Conservation (phyloP, 2,888 invertebrate species). For the Andrena fulva region DNA sequence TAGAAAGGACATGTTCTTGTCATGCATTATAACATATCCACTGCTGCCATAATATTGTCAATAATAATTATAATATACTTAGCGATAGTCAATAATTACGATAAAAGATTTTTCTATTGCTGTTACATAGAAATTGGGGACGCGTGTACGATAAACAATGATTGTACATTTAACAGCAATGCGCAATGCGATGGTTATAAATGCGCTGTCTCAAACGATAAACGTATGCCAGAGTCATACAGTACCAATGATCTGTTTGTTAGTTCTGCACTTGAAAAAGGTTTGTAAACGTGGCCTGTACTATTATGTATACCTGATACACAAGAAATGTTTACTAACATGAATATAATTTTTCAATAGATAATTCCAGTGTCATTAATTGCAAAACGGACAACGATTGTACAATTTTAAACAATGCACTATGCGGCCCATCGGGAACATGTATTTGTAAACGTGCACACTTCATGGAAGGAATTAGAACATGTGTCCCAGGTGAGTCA, state of each 20-base stretch:
- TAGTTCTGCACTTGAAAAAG: not conserved
- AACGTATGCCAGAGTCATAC: not conserved
- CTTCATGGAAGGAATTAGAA: conserved; percentile 30
- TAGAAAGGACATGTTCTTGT: no score
- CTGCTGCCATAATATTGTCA: no score
- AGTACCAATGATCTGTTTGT: not conserved
- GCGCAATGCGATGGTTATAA: conserved; percentile 55
- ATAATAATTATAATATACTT: not conserved
- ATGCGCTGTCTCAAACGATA: not conserved
- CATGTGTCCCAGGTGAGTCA: conserved; percentile 77
- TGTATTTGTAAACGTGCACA: conserved; percentile 74
- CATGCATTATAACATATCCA: no score
- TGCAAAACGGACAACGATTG: conserved; percentile 73
- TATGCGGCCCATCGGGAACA: conserved; percentile 66
- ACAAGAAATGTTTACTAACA: not conserved
- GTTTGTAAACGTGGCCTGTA: conserved; percentile 9
- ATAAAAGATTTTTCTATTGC: conserved; percentile 17
- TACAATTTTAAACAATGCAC: conserved; percentile 57
- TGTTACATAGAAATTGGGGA: conserved; percentile 59
- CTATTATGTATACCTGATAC: not conserved
- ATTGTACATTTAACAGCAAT: conserved; percentile 70
- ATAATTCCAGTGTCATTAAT: conserved; percentile 20
- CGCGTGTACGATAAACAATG: conserved; percentile 70
- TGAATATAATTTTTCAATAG: not conserved
- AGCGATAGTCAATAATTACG: not conserved